Conservation (phyloP, 2,888 invertebrate genomes). For the Hydrotaea cyrtoneurina region DNA sequence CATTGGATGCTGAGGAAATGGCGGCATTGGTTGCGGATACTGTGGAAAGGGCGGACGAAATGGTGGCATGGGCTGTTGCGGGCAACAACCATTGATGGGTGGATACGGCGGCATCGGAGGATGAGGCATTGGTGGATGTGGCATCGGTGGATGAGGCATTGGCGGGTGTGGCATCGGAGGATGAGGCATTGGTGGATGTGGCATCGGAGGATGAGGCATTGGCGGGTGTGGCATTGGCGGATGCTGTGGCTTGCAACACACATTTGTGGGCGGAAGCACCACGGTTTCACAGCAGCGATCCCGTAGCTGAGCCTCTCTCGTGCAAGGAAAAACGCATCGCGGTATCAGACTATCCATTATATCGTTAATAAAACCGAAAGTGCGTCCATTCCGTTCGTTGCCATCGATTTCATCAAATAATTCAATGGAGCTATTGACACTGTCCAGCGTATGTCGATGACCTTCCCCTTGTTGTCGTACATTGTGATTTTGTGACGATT, state of each 20-base stretch:
- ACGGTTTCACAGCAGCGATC: constrained; percentile 73
- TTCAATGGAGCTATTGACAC: constrained; percentile 68
- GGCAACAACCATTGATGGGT: constrained; percentile 35
- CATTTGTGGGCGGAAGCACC: constrained; percentile 55
- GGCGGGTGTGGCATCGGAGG: constrained; percentile 11
- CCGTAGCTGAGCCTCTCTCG: constrained; percentile 71
- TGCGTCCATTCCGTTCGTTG: constrained; percentile 71
- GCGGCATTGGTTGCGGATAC: constrained; percentile 65
- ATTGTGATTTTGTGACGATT: background rate
- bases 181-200: constrained; percentile 51
- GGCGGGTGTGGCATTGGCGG: constrained; percentile 38
- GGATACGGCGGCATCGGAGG: constrained; percentile 56
- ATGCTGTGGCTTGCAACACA: constrained; percentile 24
- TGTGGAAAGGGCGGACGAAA: constrained; percentile 66
- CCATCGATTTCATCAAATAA: constrained; percentile 70
- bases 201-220: constrained; percentile 63
- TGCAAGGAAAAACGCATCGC: constrained; percentile 73
- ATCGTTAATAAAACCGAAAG: constrained; percentile 70
- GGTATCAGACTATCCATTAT: constrained; percentile 69
- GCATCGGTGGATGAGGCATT: constrained; percentile 30
- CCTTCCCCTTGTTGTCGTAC: background rate
- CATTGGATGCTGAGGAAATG: constrained; percentile 48
- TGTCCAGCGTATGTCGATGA: background rate
- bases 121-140: constrained; percentile 56
- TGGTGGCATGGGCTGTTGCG: constrained; percentile 43